Conservation (phyloP, 92 coral and sea anemone genomes). For the Porites rus region DNA sequence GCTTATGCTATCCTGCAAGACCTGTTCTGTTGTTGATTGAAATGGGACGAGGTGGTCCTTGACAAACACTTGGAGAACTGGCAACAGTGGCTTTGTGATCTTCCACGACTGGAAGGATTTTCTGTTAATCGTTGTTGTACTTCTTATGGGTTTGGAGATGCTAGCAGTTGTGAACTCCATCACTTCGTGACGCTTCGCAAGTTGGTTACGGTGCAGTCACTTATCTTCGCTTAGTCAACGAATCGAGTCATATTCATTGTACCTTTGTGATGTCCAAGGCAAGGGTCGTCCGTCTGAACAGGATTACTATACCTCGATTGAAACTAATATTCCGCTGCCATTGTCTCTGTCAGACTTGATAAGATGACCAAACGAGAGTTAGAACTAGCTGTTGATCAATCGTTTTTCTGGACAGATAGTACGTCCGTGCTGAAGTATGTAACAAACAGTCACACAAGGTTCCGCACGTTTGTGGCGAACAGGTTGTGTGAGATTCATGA, state of each 20-base stretch:
- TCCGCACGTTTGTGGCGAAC: no score
- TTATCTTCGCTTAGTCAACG: no score
- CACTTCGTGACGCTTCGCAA: neutral
- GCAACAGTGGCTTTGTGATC: neutral
- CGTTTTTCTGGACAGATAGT: no score
- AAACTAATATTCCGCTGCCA: conserved; percentile 9
- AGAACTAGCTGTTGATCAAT: no score
- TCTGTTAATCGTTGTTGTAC: conserved; percentile 13
- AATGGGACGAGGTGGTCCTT: conserved; percentile 7
- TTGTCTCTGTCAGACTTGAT: neutral
- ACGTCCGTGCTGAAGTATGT: no score
- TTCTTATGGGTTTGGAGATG: neutral
- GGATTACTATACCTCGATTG: conserved; percentile 1
- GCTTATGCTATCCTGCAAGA: conserved; percentile 8
- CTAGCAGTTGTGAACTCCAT: neutral
- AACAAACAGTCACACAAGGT: no score
- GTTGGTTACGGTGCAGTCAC: no score
- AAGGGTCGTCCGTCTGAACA: neutral
- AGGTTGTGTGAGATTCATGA: no score
- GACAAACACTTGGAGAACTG: neutral
- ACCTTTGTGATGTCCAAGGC: conserved; percentile 17
- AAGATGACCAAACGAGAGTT: neutral
- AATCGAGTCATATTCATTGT: neutral
- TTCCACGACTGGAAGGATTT: neutral
- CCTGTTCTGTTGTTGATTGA: neutral